Evolutionary conservation across 2,888 invertebrate genomes (phyloP).

Genomic region (Cataglyphis cursor): DNA sequence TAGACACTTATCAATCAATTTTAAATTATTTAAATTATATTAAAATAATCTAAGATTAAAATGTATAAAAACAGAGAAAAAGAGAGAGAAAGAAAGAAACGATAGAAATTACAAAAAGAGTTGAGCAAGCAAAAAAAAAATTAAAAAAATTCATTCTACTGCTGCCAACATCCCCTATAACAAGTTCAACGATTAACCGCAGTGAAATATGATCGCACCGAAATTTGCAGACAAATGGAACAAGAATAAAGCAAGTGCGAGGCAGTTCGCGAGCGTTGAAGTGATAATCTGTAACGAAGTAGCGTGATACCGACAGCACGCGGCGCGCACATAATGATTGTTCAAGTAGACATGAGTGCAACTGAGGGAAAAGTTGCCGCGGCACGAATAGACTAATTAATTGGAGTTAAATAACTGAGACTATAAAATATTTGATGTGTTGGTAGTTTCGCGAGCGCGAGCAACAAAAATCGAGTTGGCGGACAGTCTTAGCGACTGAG

Average conservation of each 20-base stretch:
- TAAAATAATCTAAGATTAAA: background rate
- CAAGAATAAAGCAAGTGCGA: conserved; percentile 42
- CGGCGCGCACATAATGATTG: conserved; percentile 20
- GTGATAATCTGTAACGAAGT: conserved; percentile 60
- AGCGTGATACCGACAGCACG: conserved; percentile 54
- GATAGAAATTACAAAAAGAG: background rate
- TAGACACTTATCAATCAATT: background rate
- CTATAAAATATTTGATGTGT: conserved; percentile 78
- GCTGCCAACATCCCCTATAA: background rate
- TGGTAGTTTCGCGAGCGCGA: conserved; percentile 52
- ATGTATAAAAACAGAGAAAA: background rate
- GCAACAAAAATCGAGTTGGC: conserved; percentile 53
- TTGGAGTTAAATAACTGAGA: conserved; percentile 76
- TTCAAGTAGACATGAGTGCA: conserved; percentile 16
- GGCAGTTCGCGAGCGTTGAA: conserved; percentile 9
- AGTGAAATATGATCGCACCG: conserved; percentile 46
- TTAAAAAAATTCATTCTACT: background rate
- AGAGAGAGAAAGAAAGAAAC: background rate
- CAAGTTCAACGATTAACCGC: conserved; percentile 44
- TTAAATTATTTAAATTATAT: background rate
- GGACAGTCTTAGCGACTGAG: conserved; percentile 61
- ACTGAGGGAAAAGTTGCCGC: conserved; percentile 28
- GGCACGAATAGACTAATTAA: conserved; percentile 73
- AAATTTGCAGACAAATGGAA: conserved; percentile 41
- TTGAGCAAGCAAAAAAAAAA: background rate